Evolutionary conservation across 2,113 vertebrate species (phyloP).

Genomic region (Podiceps cristatus): DNA sequence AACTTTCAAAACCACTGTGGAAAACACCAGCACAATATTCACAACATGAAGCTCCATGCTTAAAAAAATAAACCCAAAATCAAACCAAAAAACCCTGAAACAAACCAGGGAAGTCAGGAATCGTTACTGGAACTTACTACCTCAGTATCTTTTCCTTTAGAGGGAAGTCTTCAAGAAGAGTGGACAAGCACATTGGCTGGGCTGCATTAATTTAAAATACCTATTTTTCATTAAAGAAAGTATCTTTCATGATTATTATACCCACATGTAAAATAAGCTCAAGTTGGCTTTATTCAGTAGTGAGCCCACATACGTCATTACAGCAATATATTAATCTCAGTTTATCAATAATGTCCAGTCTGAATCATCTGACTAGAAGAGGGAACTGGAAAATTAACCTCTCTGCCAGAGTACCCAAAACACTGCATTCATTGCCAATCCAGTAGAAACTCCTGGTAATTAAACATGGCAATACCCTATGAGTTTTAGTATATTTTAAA

Average conservation of each 20-base stretch:
- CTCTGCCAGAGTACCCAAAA: background rate
- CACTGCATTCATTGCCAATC: background rate
- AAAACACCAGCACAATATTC: background rate
- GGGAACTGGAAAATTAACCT: background rate
- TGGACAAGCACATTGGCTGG: background rate
- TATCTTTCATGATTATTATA: background rate
- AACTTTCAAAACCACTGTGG: background rate
- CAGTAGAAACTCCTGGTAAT: background rate
- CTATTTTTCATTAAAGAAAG: background rate
- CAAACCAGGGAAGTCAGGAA: background rate
- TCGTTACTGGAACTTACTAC: background rate
- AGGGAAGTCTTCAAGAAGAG: background rate
- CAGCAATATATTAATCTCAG: background rate
- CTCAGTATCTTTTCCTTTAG: background rate
- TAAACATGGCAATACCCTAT: background rate
- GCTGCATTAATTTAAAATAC: background rate
- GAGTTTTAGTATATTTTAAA: background rate
- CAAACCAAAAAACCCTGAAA: background rate
- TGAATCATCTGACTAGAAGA: background rate
- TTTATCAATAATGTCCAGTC: background rate
- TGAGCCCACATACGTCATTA: fast-evolving
- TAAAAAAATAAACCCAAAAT: background rate
- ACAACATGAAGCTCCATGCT: background rate
- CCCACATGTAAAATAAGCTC: background rate
- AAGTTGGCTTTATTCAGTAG: background rate